These are phyloP conservation scores for Bellardia pandia DNA, from an alignment of 2,888 invertebrate genomes.

Conservation along the genomic window DNA sequence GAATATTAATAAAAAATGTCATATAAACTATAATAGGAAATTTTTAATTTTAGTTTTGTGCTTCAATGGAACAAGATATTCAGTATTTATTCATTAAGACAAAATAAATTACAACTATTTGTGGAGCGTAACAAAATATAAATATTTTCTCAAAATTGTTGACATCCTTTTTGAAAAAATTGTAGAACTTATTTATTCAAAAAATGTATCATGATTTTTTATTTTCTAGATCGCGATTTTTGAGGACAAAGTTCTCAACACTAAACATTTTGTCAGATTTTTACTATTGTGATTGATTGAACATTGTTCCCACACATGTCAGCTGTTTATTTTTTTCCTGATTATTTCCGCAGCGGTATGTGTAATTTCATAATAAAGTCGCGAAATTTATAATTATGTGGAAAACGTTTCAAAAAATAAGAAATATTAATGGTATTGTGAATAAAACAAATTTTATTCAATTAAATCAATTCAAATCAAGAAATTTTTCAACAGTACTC, in stretches of 20 bases:
- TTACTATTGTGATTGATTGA: neutral
- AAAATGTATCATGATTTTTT: too few relatives aligned
- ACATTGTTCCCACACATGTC: neutral
- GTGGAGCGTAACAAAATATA: too few relatives aligned
- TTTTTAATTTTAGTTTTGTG: too few relatives aligned
- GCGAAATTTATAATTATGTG: conserved; percentile 49
- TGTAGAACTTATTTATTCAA: too few relatives aligned
- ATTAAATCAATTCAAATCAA: conserved; percentile 41
- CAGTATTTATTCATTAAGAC: too few relatives aligned
- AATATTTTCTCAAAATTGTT: too few relatives aligned
- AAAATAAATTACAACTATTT: too few relatives aligned
- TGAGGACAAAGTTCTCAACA: neutral
- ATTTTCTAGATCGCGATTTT: too few relatives aligned
- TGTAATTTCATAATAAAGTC: conserved; percentile 54
- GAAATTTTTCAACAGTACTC: conserved; percentile 58
- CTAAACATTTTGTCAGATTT: neutral
- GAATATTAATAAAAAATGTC: too few relatives aligned
- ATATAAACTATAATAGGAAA: too few relatives aligned
- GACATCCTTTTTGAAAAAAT: too few relatives aligned
- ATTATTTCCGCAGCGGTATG: conserved; percentile 9
- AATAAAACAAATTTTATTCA: conserved; percentile 48
- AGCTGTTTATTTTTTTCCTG: conserved; percentile 44
- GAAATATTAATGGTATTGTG: conserved; percentile 44
- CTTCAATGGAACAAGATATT: too few relatives aligned
- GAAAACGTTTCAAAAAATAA: conserved; percentile 57